Evolutionary conservation across 2,797 vertebrate genomes (phyloP).

Genomic region (Lacerta agilis): DNA sequence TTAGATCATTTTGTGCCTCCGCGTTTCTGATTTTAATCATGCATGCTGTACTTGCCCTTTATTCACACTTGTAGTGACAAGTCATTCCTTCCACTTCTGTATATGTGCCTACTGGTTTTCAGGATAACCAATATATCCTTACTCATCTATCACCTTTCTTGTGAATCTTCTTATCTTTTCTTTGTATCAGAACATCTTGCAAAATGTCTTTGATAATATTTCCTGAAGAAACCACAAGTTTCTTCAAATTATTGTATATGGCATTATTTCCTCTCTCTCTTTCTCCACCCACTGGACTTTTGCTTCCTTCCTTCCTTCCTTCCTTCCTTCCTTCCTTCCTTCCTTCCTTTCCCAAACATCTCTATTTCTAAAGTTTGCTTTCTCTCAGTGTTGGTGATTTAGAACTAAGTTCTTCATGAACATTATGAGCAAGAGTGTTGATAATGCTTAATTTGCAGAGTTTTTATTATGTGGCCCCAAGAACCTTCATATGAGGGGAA

Average conservation of each 20-base stretch:
- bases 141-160: neutral
- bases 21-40: neutral
- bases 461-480: too few relatives aligned
- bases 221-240: neutral
- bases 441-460: neutral
- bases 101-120: neutral
- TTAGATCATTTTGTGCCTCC: neutral
- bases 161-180: slow-evolving; percentile 2
- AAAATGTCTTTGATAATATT: slow-evolving; percentile 1
- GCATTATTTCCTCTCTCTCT: neutral
- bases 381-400: neutral
- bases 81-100: neutral
- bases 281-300: too few relatives aligned
- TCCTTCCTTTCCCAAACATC: too few relatives aligned
- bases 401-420: too few relatives aligned
- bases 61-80: neutral
- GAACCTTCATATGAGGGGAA: neutral
- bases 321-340: too few relatives aligned
- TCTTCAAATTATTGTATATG: neutral
- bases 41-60: neutral
- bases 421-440: neutral
- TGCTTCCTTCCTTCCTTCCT: too few relatives aligned
- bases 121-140: neutral
- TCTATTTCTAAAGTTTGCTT: neutral
- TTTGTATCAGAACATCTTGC: slow-evolving; percentile 1